Percentiles rank a stretch among this genome's conserved stretches.
Conservation (phyloP, 2,888 invertebrate species). For the Anthophora plumipes region DNA sequence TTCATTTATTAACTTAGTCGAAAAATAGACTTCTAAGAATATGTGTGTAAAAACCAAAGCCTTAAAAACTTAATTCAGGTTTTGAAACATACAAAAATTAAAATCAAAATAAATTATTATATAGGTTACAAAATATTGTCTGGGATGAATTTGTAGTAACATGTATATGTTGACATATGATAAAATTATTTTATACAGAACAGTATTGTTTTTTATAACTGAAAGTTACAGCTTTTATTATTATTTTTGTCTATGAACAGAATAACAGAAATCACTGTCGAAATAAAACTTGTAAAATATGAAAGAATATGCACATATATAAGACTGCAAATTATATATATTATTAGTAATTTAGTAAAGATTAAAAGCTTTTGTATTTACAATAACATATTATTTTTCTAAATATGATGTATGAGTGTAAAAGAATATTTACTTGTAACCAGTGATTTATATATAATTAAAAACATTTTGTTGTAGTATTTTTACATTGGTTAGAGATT, state of each 20-base stretch:
- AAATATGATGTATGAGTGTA: slow-evolving; percentile 35
- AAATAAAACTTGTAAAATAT: slow-evolving; percentile 14
- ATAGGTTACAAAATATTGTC: slow-evolving; percentile 46
- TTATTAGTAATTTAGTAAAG: slow-evolving; percentile 41
- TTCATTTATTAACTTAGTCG: slow-evolving; percentile 32
- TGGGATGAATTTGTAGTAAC: slow-evolving; percentile 35
- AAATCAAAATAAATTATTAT: slow-evolving; percentile 57
- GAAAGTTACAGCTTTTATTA: slow-evolving; percentile 31
- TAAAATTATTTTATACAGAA: slow-evolving; percentile 54
- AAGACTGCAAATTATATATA: slow-evolving; percentile 56
- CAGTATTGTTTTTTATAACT: slow-evolving; percentile 47
- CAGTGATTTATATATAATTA: slow-evolving; percentile 13
- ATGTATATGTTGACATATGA: slow-evolving; percentile 10
- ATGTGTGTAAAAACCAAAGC: slow-evolving; percentile 27
- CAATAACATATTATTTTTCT: slow-evolving; percentile 50
- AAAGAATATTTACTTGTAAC: slow-evolving; percentile 24
- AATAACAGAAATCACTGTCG: slow-evolving; percentile 26
- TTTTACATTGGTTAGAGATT: slow-evolving; percentile 13
- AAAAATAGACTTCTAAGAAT: slow-evolving; percentile 33
- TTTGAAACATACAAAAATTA: slow-evolving; percentile 40
- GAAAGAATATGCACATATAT: slow-evolving; percentile 39
- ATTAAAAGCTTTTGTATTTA: slow-evolving; percentile 45
- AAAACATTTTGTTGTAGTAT: not conserved
- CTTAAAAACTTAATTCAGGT: slow-evolving; percentile 33
- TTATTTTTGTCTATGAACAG: slow-evolving; percentile 37